Evolutionary conservation across 2,113 vertebrate species (phyloP), one percentile per base, ranked within the genome.

Genomic region (Bubalus kerabau): DNA sequence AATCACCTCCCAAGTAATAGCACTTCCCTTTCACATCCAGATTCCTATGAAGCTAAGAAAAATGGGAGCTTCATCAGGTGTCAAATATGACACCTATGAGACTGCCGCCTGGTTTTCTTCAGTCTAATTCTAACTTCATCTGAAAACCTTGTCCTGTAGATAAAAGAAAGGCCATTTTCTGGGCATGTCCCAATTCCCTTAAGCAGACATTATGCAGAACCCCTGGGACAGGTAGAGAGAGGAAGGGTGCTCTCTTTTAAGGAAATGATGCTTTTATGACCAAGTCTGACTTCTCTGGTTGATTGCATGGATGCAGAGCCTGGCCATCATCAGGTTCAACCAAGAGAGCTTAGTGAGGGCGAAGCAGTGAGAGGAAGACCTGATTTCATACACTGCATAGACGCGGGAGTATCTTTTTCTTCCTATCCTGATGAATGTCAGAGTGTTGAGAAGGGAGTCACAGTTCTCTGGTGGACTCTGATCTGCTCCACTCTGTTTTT

Each of bases 311-410:
- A 12, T 3, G 10, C 19, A 13, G 60, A 62, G 52, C 59, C 40
- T 9, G 4, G 13, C 23, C 2, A 4, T 46, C 57, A 50, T 40
- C 12, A 11, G 3, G 46, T 5, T 46, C 50, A 54, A n/a, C 43
- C 13, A 2, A 8, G 40, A 36, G 28, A 56, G 67, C 0, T 23
- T 23, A 10, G 15, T 0, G 3, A 36, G 36, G 10, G 71, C 30
- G 56, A 36, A 12, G 16, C 5, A 0, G 2, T 4, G n/a, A 24
- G 40, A 15, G 2, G 6, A 30, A 46, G 64, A 13, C 3, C 64
- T 83, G 78, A 30, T 43, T 48, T 16, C 12, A 28, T 7, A 13
- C 1, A 14, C 28, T 26, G 3, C 57, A 81, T 26, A 40, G 17
- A 57, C 26, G 2, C 3, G 19, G 4, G 4, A 4, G 26, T 3